Evolutionary conservation across 2,797 vertebrate species (phyloP).

Genomic region (Peromyscus nudipes): DNA sequence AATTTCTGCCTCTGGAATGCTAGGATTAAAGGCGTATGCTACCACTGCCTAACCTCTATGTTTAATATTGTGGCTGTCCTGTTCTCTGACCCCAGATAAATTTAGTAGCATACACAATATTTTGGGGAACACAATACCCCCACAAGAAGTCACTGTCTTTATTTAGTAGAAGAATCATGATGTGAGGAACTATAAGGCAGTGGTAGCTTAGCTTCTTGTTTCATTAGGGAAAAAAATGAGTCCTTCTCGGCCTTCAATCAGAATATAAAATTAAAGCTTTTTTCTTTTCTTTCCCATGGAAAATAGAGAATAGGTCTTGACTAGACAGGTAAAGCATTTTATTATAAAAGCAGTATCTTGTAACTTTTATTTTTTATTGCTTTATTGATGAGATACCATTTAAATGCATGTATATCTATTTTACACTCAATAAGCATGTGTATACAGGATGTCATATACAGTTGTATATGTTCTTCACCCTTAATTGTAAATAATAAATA

Average conservation of each 20-base stretch:
- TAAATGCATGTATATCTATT: no score
- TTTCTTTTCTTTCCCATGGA: background rate
- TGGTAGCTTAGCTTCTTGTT: background rate
- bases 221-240: background rate
- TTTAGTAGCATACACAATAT: no score
- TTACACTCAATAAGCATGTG: no score
- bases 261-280: background rate
- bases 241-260: background rate
- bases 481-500: background rate
- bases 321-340: constrained; percentile 34
- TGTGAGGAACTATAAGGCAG: background rate
- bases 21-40: no score
- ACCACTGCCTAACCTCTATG: no score
- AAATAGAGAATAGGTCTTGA: background rate
- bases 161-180: background rate
- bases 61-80: no score
- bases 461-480: background rate
- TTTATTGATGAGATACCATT: no score
- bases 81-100: no score
- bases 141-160: background rate
- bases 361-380: background rate
- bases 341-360: background rate
- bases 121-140: no score
- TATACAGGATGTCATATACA: background rate
- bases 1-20: no score